Conservation (phyloP, 2,888 invertebrate species). For the Melieria crassipennis region DNA sequence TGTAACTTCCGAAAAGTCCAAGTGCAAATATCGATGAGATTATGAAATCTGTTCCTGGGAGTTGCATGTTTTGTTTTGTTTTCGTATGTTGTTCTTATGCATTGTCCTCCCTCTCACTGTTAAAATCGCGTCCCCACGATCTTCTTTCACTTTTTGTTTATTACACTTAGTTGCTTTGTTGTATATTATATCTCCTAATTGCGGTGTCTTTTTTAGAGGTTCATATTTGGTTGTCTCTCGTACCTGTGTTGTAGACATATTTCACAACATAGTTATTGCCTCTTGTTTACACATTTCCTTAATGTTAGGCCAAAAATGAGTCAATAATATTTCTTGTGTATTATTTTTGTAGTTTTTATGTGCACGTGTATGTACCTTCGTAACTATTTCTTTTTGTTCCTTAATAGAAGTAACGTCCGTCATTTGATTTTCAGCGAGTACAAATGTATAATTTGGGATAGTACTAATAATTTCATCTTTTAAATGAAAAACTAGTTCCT, state of each 20-base stretch:
- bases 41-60: too few species aligned
- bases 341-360: conserved; percentile 12
- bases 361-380: conserved; percentile 12
- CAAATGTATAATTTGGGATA: background rate
- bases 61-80: too few species aligned
- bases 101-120: too few species aligned
- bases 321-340: background rate
- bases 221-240: conserved; percentile 1
- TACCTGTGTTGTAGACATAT: background rate
- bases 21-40: too few species aligned
- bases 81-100: too few species aligned
- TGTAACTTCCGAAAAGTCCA: too few species aligned
- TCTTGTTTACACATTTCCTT: background rate
- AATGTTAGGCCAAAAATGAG: too few species aligned
- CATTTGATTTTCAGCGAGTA: background rate
- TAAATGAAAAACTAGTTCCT: background rate
- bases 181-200: too few species aligned
- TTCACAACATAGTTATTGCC: background rate
- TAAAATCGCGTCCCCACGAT: too few species aligned
- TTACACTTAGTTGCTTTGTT: too few species aligned
- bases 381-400: conserved; percentile 6
- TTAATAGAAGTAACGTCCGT: background rate
- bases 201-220: background rate
- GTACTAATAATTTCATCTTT: background rate
- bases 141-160: too few species aligned